These are phyloP conservation scores for Agriotes lineatus DNA, from an alignment of 2,888 invertebrate genomes.

Conservation along the genomic window DNA sequence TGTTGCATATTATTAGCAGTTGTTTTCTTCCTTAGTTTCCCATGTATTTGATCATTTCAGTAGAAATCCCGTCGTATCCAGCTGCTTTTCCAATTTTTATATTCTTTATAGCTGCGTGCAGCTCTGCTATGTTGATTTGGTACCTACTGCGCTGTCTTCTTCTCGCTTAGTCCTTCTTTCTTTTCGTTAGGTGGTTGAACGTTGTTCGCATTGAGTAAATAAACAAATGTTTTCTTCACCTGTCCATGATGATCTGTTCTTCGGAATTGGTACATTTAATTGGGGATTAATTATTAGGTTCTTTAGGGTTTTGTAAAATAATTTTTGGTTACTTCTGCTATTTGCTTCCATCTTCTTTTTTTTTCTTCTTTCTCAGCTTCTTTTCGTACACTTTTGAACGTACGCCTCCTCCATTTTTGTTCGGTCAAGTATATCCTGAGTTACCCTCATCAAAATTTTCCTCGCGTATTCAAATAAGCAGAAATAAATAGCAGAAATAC, in stretches of 20 bases:
- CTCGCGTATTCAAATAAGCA: no score
- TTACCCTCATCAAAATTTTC: no score
- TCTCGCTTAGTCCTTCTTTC: neutral
- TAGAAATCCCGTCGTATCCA: neutral
- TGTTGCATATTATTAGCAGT: neutral
- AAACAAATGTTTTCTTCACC: neutral
- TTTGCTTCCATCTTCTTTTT: neutral
- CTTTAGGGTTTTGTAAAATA: neutral
- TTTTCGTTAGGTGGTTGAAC: neutral
- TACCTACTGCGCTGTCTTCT: neutral
- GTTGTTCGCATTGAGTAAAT: neutral
- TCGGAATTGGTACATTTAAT: neutral
- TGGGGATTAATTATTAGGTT: neutral
- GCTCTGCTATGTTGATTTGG: neutral
- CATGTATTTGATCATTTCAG: neutral
- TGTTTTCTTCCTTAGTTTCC: neutral
- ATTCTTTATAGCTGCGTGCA: neutral
- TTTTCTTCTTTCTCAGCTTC: no score
- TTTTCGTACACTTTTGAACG: no score
- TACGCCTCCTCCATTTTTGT: no score
- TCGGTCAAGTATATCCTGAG: no score
- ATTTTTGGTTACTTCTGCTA: neutral
- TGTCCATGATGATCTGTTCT: neutral
- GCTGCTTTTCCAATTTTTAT: neutral
- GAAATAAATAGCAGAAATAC: no score